These are phyloP conservation scores for Graptemys geographica DNA, from an alignment of 2,797 vertebrate genomes.

Conservation along the genomic window DNA sequence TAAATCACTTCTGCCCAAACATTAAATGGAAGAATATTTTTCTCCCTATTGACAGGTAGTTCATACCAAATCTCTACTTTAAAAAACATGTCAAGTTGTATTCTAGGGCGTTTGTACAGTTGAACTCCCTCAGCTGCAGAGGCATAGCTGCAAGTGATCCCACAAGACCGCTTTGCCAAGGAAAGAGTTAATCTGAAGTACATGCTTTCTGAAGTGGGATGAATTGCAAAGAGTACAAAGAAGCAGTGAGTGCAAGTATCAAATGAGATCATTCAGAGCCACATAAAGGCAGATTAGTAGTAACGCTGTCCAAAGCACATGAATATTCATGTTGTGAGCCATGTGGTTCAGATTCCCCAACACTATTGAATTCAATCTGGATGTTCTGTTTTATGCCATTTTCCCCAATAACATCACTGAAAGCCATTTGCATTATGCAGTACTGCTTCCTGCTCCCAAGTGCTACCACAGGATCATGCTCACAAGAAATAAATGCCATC, in stretches of 20 bases:
- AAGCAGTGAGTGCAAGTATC: slow-evolving; percentile 48
- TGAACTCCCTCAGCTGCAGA: neutral
- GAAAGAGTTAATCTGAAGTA: slow-evolving; percentile 32
- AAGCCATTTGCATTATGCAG: neutral
- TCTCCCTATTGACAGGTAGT: neutral
- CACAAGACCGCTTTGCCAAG: neutral
- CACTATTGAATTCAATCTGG: neutral
- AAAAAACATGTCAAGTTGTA: neutral
- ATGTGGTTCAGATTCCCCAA: slow-evolving; percentile 31
- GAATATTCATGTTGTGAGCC: slow-evolving; percentile 52
- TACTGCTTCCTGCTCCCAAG: neutral
- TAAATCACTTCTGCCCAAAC: neutral
- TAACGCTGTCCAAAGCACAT: slow-evolving; percentile 52
- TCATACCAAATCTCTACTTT: neutral
- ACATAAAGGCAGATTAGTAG: slow-evolving; percentile 43
- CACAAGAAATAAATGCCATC: neutral
- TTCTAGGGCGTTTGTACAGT: neutral
- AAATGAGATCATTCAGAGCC: slow-evolving; percentile 65
- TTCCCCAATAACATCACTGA: neutral
- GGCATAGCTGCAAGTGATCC: neutral
- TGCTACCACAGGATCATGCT: neutral
- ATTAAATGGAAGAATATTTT: neutral
- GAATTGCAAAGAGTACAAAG: slow-evolving; percentile 36
- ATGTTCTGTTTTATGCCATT: neutral
- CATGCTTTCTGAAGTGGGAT: slow-evolving; percentile 66